Evolutionary conservation across 2,797 vertebrate genomes (phyloP).

Genomic region (Cetoscarus ocellatus): DNA sequence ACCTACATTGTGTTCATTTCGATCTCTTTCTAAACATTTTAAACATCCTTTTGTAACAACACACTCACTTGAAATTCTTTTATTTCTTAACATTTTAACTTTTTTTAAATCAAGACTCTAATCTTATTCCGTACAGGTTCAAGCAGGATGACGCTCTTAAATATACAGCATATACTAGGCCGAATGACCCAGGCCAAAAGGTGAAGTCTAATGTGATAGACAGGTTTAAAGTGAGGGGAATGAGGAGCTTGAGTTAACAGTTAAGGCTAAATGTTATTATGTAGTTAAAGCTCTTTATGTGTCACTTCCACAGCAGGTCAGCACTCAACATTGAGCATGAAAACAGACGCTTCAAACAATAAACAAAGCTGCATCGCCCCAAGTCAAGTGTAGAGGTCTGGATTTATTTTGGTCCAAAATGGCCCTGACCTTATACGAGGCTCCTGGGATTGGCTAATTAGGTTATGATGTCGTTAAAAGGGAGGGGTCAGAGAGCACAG

Average conservation of each 20-base stretch:
- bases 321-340: neutral
- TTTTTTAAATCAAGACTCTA: too few species aligned
- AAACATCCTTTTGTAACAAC: too few species aligned
- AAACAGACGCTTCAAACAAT: slow-evolving; percentile 22
- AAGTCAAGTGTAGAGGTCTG: slow-evolving; percentile 11
- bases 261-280: slow-evolving; percentile 28
- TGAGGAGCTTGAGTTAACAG: slow-evolving; percentile 21
- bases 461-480: slow-evolving; percentile 74
- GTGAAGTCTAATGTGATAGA: slow-evolving; percentile 21
- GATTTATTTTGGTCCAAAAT: slow-evolving; percentile 40
- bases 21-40: too few species aligned
- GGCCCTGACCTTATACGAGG: slow-evolving; percentile 23
- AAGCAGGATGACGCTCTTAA: too few species aligned
- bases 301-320: neutral
- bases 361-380: slow-evolving; percentile 6
- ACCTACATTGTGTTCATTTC: too few species aligned
- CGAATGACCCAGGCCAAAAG: neutral
- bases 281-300: slow-evolving; percentile 9
- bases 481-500: slow-evolving; percentile 67
- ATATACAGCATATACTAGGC: too few species aligned
- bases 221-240: slow-evolving; percentile 24
- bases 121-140: too few species aligned
- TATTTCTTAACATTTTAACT: too few species aligned
- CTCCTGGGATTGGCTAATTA: slow-evolving; percentile 69
- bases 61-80: too few species aligned